Evolutionary conservation across 2,797 vertebrate species (phyloP), one percentile per base, ranked within the genome.

Genomic region (Arrhamphus sclerolepis): DNA sequence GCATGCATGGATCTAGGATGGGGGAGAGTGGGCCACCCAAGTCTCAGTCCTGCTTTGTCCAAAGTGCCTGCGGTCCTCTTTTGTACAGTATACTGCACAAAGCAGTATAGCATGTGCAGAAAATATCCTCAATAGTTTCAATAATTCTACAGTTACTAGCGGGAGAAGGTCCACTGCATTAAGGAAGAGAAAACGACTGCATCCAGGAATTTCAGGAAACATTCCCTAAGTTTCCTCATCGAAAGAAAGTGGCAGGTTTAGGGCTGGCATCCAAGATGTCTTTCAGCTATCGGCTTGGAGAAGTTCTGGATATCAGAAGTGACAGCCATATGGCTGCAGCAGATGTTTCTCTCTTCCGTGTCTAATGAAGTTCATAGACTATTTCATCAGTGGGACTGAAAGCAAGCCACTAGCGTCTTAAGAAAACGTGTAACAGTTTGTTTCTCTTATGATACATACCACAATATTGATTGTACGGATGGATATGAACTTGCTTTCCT

Each of bases 241-340:
- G 34, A 14, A 38, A 38, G 13, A 38, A 38, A 38, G 34, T 38
- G 56, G 34, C 51, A 60, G 70, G 50, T 49, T 26, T 26, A 67
- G 47, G 31, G 62, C 66, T 38, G n/a, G n/a, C n/a, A n/a, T n/a
- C n/a, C n/a, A n/a, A 17, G 64, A 48, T 59, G 68, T 31, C 67
- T n/a, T 17, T 34, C 60, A 43, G 47, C 47, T 66, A 34, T 59
- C 57, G 54, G 51, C 54, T 63, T 46, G 66, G 56, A 67, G 49
- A 47, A 31, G 44, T 56, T 82, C 66, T 74, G 55, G 63, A 59
- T 61, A 83, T 81, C 44, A 76, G 49, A 34, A 54, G 52, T 68
- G 74, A 64, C 81, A 44, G 62, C 80, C 75, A 62, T 78, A 82
- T 83, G 80, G 70, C 67, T 42, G 56, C 59, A 78, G 67, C 80